Evolutionary conservation across 2,888 invertebrate genomes (phyloP).

Genomic region (Meandrusa payeni): DNA sequence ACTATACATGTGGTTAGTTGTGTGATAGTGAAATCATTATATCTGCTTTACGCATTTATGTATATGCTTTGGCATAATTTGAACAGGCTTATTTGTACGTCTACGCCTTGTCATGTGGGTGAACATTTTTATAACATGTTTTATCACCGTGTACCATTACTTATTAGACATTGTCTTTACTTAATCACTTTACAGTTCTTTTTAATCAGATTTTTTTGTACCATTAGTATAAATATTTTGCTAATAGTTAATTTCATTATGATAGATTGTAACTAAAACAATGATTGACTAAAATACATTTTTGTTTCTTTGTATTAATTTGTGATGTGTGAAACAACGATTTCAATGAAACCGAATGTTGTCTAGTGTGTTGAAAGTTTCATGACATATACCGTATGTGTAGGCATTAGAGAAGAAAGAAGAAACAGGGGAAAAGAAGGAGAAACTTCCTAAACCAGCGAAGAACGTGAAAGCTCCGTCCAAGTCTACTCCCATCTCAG

Average conservation of each 20-base stretch:
- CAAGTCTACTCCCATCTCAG: conserved; percentile 38
- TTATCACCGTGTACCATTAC: conserved; percentile 12
- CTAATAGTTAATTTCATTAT: too few relatives aligned
- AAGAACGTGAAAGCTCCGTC: conserved; percentile 45
- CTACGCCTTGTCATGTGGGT: not conserved
- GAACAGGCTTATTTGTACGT: not conserved
- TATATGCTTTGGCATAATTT: conserved; percentile 11
- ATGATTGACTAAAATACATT: too few relatives aligned
- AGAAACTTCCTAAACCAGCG: conserved; percentile 44
- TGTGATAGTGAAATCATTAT: conserved; percentile 1
- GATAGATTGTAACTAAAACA: too few relatives aligned
- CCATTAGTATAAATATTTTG: too few relatives aligned
- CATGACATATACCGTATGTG: not conserved
- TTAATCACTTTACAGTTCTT: not conserved
- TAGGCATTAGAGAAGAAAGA: conserved; percentile 57
- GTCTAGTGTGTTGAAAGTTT: too few relatives aligned
- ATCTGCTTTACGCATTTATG: not conserved
- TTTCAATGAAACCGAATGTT: too few relatives aligned
- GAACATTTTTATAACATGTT: conserved; percentile 4
- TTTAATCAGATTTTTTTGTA: too few relatives aligned
- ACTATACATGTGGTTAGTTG: conserved; percentile 19
- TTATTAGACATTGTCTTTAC: not conserved
- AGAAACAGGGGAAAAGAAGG: conserved; percentile 52
- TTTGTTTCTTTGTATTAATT: too few relatives aligned
- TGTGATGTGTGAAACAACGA: too few relatives aligned